Percentiles rank a stretch among this genome's conserved stretches.
These are phyloP conservation scores for Ivindomyrus marchei DNA, from an alignment of 2,113 vertebrate species.

Conservation along the genomic window DNA sequence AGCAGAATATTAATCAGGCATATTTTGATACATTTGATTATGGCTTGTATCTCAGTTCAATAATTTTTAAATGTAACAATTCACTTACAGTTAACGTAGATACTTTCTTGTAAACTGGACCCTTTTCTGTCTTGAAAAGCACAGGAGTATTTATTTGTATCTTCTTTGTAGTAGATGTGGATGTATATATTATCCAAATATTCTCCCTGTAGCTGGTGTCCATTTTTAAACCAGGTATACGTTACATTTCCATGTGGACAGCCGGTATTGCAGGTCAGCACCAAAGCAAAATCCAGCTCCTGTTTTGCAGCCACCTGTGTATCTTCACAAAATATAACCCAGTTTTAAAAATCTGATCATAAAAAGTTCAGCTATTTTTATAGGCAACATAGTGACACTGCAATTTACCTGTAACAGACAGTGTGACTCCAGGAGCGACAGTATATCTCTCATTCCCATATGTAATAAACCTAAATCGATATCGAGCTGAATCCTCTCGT, in stretches of 20 bases:
- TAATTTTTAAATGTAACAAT: not conserved
- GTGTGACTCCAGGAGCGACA: conserved; percentile 11
- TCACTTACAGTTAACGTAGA: not conserved
- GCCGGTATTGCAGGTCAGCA: not conserved
- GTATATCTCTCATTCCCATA: rapidly evolving
- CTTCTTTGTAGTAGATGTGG: not conserved
- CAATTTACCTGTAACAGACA: conserved; percentile 24
- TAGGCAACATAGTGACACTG: not conserved
- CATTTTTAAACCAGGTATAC: not conserved
- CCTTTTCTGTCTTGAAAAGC: not conserved
- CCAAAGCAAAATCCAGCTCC: not conserved
- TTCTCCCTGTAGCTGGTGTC: not conserved
- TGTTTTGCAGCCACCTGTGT: not conserved
- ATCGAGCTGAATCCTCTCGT: conserved; percentile 14
- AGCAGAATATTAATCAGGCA: not conserved
- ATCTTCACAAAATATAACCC: not conserved
- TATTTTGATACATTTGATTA: not conserved
- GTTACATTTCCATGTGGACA: not conserved
- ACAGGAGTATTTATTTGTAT: not conserved
- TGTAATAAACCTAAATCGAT: conserved; percentile 5
- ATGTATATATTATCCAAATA: not conserved
- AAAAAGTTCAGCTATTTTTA: not conserved
- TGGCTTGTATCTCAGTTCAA: not conserved
- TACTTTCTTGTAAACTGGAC: not conserved
- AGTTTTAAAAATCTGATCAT: not conserved